Conservation (phyloP, 2,888 invertebrate species). For the Clusia tigrina region DNA sequence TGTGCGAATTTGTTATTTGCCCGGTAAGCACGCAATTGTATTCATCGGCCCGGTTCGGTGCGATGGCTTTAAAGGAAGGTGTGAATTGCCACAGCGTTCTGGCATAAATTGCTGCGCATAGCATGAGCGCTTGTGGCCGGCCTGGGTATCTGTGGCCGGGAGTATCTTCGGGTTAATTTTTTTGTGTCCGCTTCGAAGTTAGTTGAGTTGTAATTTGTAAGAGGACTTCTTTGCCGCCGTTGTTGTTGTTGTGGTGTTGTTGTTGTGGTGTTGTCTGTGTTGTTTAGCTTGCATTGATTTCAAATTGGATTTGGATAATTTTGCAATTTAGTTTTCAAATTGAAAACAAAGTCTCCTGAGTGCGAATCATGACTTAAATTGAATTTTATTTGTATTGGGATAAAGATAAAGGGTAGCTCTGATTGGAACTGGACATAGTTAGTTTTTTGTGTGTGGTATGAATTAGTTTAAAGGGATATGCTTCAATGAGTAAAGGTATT, state of each 20-base stretch:
- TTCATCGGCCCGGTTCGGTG: slow-evolving; percentile 29
- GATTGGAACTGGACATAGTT: too few relatives aligned
- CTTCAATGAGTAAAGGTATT: too few relatives aligned
- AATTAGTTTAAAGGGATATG: too few relatives aligned
- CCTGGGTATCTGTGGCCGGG: too few relatives aligned
- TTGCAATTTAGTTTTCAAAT: too few relatives aligned
- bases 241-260: not conserved
- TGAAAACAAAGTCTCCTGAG: too few relatives aligned
- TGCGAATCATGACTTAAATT: too few relatives aligned
- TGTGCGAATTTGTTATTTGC: slow-evolving; percentile 62
- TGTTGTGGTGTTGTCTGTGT: slow-evolving; percentile 13
- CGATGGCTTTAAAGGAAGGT: slow-evolving; percentile 29
- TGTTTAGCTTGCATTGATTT: slow-evolving; percentile 35
- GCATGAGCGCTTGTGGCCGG: slow-evolving; percentile 25
- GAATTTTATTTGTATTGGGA: too few relatives aligned
- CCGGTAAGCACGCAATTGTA: slow-evolving; percentile 57
- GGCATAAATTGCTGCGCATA: slow-evolving; percentile 38
- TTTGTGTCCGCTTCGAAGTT: slow-evolving; percentile 36
- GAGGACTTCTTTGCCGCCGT: slow-evolving; percentile 17
- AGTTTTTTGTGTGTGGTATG: too few relatives aligned
- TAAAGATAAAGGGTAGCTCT: too few relatives aligned
- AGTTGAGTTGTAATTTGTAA: slow-evolving; percentile 25
- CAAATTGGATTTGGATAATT: slow-evolving; percentile 40
- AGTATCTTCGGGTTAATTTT: slow-evolving; percentile 34
- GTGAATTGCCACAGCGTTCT: slow-evolving; percentile 39